Conservation (phyloP, 2,113 vertebrate genomes). For the Rhipidura dahli region DNA sequence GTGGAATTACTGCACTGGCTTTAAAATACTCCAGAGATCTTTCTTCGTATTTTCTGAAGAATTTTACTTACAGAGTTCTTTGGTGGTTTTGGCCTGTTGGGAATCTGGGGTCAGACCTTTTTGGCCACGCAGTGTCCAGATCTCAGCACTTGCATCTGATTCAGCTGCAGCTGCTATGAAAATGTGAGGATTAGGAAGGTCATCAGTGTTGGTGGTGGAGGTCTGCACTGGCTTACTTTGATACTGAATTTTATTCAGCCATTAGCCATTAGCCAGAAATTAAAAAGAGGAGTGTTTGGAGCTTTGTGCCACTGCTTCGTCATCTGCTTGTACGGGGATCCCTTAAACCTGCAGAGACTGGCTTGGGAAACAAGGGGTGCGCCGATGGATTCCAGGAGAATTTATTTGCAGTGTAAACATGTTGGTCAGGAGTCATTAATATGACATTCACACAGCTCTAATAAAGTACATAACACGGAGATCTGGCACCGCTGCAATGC, state of each 20-base stretch:
- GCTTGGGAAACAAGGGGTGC: constrained; percentile 13
- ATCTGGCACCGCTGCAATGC: constrained; percentile 74
- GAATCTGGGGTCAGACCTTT: neutral
- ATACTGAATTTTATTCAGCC: neutral
- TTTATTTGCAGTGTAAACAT: constrained; percentile 74
- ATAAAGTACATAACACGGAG: constrained; percentile 73
- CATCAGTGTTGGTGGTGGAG: fast-evolving
- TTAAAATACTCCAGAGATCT: neutral
- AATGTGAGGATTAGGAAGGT: neutral
- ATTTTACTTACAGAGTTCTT: neutral
- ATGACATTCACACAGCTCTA: constrained; percentile 75
- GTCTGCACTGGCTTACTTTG: neutral
- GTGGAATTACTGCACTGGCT: neutral
- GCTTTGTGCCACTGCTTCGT: fast-evolving
- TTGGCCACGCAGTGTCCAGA: fast-evolving
- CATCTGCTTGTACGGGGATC: neutral
- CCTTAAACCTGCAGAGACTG: neutral
- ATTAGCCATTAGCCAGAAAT: neutral
- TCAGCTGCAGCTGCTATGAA: neutral
- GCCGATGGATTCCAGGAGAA: constrained; percentile 59
- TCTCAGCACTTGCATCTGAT: neutral
- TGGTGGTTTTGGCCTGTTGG: neutral
- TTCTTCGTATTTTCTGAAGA: neutral
- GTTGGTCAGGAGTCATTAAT: constrained; percentile 77
- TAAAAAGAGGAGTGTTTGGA: neutral